phyloP scores from a whole-genome alignment of 1,140 invertebrate species.

The Odontomachus brunneus region DNA sequence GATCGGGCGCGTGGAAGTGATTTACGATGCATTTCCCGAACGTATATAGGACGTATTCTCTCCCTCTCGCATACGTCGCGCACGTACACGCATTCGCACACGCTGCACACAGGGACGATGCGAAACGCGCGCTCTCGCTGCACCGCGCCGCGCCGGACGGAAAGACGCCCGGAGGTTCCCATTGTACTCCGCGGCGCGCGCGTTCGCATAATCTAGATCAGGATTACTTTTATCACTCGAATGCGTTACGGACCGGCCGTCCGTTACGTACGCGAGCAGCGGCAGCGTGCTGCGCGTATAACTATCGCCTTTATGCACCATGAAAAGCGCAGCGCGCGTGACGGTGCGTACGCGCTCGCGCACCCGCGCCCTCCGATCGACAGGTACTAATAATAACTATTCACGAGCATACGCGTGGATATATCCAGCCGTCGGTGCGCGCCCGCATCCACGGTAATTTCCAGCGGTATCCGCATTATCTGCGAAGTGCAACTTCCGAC shows the following conservation, averaged over 20 bases:
- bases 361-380: conserved; percentile 24
- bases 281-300: conserved; percentile 62
- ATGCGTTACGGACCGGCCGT: conserved; percentile 53
- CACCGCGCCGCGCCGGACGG: conserved; percentile 57
- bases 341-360: conserved; percentile 33
- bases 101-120: neutral
- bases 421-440: neutral
- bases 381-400: conserved; percentile 52
- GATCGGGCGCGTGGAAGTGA: conserved; percentile 38
- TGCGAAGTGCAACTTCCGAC: conserved; percentile 35
- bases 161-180: conserved; percentile 75
- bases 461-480: conserved; percentile 24
- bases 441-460: conserved; percentile 29
- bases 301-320: conserved; percentile 70
- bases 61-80: neutral
- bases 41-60: neutral
- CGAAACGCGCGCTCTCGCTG: conserved; percentile 67
- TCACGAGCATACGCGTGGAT: conserved; percentile 24
- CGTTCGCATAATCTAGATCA: conserved; percentile 77
- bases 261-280: conserved; percentile 45
- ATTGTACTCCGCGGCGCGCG: conserved; percentile 72
- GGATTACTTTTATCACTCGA: conserved; percentile 76
- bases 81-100: neutral
- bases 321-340: conserved; percentile 38
- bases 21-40: conserved; percentile 30